Evolutionary conservation across 30 jellyfish, hydroid and myxozoan genomes (phyloP), one percentile per base, ranked within the genome.

Genomic region (Euphysa ruthae): DNA sequence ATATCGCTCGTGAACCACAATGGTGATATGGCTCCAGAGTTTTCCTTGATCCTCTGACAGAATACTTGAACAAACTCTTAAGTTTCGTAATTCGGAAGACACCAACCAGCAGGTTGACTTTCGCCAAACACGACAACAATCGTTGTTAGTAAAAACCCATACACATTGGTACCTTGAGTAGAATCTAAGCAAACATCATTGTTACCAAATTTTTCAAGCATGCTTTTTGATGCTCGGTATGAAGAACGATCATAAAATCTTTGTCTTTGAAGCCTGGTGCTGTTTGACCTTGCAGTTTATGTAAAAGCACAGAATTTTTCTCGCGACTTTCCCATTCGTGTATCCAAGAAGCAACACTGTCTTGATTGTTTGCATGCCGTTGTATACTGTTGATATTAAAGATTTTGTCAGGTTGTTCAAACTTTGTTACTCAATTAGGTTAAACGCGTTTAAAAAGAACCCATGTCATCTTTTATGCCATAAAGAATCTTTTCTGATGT

Each of bases 61-160:
- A 74, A 74, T 12, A 46, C 4, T 46, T 43, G 43, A 19, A 74
- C 19, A 34, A 49, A 44, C 31, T 58, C 35, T 35, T 26, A 62
- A 6, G 70, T 14, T 32, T 74, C 88, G 7, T 33, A 62, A 42
- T 62, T 74, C 0, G 88, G 30, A 12, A 74, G 16, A 30, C 88
- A 74, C 82, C 82, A 74, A 4, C 49, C 88, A 24, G 62, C 44
- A 0, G 88, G 88, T 4, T 7, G 63, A 8, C 88, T 80, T 27
- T 62, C 88, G 1, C 88, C 92, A 55, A 46, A 70, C 4, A 77
- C 69, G 13, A 77, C 85, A 27, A 77, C 10, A 31, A 77, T 6
- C 24, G 92, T 35, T 13, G 75, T 77, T 21, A 77, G 44, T 4
- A 7, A 6, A 34, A 77, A 77, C 44, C 66, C 92, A 38, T 77